Conservation (phyloP, 2,797 vertebrate genomes). For the Hyperoplus lanceolatus region DNA sequence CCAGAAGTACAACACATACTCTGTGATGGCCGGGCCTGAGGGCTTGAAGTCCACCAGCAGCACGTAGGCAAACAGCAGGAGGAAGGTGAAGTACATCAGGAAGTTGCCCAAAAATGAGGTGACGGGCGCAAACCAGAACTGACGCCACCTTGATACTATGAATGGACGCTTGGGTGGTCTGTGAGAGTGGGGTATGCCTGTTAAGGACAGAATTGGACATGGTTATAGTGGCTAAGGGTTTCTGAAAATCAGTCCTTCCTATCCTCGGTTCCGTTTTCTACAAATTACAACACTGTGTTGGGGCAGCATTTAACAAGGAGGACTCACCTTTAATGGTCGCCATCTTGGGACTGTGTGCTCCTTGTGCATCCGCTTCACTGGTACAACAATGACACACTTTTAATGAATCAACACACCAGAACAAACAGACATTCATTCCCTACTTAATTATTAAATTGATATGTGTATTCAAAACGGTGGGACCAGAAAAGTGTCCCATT, state of each 20-base stretch:
- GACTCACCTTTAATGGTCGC: conserved; percentile 57
- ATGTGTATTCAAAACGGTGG: not conserved
- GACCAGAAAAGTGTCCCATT: not conserved
- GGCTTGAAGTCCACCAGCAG: conserved; percentile 87
- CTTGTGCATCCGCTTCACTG: conserved; percentile 68
- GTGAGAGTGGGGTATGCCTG: conserved; percentile 43
- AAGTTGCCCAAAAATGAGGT: conserved; percentile 92
- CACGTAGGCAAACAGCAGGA: conserved; percentile 91
- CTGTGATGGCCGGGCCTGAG: conserved; percentile 74
- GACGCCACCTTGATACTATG: conserved; percentile 86
- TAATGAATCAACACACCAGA: not conserved
- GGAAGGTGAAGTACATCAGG: conserved; percentile 93
- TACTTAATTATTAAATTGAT: not conserved
- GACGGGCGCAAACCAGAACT: conserved; percentile 93
- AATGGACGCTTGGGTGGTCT: conserved; percentile 68
- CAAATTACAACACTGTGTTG: not conserved
- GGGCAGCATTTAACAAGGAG: not conserved
- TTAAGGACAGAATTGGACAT: not conserved
- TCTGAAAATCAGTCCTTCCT: not conserved
- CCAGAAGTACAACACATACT: conserved; percentile 92
- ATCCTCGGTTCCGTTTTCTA: not conserved
- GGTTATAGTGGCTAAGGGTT: not conserved
- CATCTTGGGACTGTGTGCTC: conserved; percentile 7
- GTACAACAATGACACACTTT: conserved; percentile 32
- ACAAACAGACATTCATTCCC: not conserved